Percentiles rank a stretch among this genome's conserved stretches.
These are phyloP conservation scores for Bubo scandiacus DNA, from an alignment of 2,113 vertebrate genomes.

Conservation along the genomic window DNA sequence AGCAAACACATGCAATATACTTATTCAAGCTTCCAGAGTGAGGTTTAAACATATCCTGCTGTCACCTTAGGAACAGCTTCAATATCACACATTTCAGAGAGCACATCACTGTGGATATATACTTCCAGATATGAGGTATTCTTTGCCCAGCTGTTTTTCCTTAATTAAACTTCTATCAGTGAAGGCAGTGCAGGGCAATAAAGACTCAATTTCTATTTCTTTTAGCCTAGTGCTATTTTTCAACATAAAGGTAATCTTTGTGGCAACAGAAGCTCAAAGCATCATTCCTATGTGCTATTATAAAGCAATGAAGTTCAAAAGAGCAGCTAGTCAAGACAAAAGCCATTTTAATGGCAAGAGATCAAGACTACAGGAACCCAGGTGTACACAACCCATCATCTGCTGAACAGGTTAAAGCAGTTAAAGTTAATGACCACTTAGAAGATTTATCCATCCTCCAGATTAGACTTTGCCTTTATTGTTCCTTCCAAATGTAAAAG, in stretches of 20 bases:
- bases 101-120: not conserved
- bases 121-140: not conserved
- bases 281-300: not conserved
- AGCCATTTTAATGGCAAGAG: not conserved
- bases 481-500: not conserved
- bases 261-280: not conserved
- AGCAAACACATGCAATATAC: not conserved
- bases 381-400: not conserved
- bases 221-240: not conserved
- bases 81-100: rapidly evolving
- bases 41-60: not conserved
- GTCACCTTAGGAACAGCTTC: not conserved
- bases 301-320: not conserved
- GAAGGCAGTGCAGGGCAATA: not conserved
- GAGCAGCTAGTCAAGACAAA: not conserved
- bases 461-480: not conserved
- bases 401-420: not conserved
- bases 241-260: not conserved
- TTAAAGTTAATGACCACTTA: not conserved
- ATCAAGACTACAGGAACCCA: not conserved
- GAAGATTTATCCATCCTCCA: not conserved
- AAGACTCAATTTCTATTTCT: not conserved
- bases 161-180: not conserved
- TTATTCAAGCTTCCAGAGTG: not conserved
- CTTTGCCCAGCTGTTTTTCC: not conserved